phyloP scores from a whole-genome alignment of 2,113 vertebrate species.

The Porphyrio hochstetteri region DNA sequence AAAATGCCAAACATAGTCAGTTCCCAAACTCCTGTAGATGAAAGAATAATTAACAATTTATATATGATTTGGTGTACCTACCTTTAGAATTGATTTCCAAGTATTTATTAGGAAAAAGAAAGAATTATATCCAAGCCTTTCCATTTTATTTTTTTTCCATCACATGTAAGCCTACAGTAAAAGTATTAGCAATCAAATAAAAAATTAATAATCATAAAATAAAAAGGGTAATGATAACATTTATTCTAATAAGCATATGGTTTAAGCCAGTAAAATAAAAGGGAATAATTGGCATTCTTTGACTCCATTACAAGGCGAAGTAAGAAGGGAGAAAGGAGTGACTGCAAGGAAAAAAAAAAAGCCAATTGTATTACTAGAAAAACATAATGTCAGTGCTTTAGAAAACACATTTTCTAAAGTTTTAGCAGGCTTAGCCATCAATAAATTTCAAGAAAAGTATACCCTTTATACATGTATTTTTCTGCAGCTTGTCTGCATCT shows the following conservation, averaged over 20 bases:
- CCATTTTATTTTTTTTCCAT: conserved; percentile 27
- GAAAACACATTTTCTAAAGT: conserved; percentile 32
- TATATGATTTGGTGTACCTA: background rate
- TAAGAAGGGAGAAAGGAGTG: background rate
- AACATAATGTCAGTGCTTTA: conserved; percentile 21
- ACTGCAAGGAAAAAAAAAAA: background rate
- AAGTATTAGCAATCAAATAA: conserved; percentile 55
- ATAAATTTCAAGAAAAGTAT: conserved; percentile 35
- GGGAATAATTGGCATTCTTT: conserved; percentile 43
- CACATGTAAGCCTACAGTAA: conserved; percentile 30
- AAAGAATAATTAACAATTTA: background rate
- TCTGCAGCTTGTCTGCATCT: conserved; percentile 46
- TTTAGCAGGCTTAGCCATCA: conserved; percentile 44
- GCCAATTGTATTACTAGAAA: background rate
- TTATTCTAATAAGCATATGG: conserved; percentile 59
- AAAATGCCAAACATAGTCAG: background rate
- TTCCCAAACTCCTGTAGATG: background rate
- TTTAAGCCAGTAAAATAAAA: conserved; percentile 61
- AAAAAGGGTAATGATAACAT: conserved; percentile 47
- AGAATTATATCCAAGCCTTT: background rate
- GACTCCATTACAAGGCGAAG: background rate
- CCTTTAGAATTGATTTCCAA: background rate
- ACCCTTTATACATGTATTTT: conserved; percentile 26
- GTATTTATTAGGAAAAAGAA: background rate
- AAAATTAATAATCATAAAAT: conserved; percentile 64